Evolutionary conservation across 2,113 vertebrate species (phyloP).

Genomic region (Collichthys lucidus): DNA sequence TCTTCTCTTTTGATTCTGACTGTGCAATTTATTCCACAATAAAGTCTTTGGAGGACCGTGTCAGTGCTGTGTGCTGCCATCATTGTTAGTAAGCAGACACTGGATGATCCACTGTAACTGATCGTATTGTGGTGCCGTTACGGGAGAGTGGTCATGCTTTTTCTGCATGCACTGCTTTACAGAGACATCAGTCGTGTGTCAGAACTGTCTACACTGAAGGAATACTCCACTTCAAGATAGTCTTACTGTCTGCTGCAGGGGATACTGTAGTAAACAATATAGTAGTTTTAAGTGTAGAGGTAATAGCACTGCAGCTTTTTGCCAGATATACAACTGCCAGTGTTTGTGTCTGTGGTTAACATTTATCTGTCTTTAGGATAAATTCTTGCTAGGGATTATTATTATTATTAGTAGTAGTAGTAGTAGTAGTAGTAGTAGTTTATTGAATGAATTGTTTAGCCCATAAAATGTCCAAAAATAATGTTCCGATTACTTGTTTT

Average conservation of each 20-base stretch:
- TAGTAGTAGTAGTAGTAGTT: too few species aligned
- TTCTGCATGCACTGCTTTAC: constrained; percentile 12
- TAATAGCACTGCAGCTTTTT: neutral
- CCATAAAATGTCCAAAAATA: neutral
- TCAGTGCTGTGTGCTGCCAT: constrained; percentile 51
- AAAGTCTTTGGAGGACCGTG: constrained; percentile 54
- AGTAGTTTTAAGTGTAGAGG: too few species aligned
- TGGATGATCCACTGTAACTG: constrained; percentile 33
- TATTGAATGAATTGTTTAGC: neutral
- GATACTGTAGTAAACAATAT: neutral
- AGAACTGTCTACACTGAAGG: constrained; percentile 18
- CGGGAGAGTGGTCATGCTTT: constrained; percentile 23
- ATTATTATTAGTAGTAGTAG: too few species aligned
- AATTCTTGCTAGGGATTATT: too few species aligned
- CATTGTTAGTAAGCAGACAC: constrained; percentile 32
- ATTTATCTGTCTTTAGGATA: neutral
- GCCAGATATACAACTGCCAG: neutral
- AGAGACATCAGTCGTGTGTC: constrained; percentile 28
- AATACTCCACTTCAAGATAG: neutral
- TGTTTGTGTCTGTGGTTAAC: neutral
- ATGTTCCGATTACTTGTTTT: neutral
- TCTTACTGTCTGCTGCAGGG: too few species aligned
- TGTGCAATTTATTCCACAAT: constrained; percentile 66
- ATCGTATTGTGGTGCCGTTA: constrained; percentile 37
- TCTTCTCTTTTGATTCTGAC: constrained; percentile 54